Evolutionary conservation across 2,797 vertebrate species (phyloP), one percentile per base, ranked within the genome.

Genomic region (Acrocephalus scirpaceus): DNA sequence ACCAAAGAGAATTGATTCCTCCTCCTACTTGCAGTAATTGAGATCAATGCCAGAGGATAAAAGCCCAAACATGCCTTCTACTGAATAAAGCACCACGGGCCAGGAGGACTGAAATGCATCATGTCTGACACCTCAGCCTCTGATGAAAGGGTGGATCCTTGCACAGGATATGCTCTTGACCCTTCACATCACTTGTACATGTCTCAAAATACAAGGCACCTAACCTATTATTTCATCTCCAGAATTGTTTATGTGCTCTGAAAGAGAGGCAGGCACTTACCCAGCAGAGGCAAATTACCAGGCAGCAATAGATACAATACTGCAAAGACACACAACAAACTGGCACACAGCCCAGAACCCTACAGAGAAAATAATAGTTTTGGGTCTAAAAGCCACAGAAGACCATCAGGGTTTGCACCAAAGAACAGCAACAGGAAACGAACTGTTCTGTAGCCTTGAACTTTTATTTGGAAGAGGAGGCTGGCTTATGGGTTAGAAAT

Each of bases 1-100:
- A 91, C 60, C 74, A 89, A 82, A 89, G 69, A 91, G 38, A 95
- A 95, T 54, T 91, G 65, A 91, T 91, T 91, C 70, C 29, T 88
- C 38, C 83, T 78, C 26, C 80, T 73, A 7, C 72, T 66, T 76
- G 74, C 42, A 92, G 53, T 65, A 85, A 85, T 51, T 90, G 64
- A 85, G 67, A 94, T 85, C 86, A 92, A 67, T 70, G 38, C 34
- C 84, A 74, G 7, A 5, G 69, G 53, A 93, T 80, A 85, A 91
- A 95, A 95, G 53, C 81, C 71, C 86, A 47, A 82, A 66, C 38
- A 76, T 47, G 50, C 34, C 25, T 74, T 91, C 27, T 22, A 16
- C 34, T 57, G 72, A 89, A 85, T 32, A 70, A 92, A 86, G 74
- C 53, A 73, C 42, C 5, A 1, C 2, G 30, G 64, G 65, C 64